These are phyloP conservation scores for Antechinus flavipes DNA, from an alignment of 2,113 vertebrate genomes.

Conservation along the genomic window DNA sequence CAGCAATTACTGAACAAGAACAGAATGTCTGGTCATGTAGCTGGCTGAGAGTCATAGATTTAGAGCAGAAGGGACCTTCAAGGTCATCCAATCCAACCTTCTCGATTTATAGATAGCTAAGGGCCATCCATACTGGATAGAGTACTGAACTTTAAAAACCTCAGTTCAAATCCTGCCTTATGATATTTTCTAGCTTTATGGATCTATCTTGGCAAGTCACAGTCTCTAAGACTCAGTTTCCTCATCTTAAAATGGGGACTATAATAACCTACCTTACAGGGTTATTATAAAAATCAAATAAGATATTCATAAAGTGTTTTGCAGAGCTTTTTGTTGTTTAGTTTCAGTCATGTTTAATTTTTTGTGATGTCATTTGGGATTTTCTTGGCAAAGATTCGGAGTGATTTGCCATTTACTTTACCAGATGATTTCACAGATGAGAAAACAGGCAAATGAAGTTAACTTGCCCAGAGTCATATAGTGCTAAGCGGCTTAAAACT, in stretches of 20 bases:
- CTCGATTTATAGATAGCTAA: not conserved
- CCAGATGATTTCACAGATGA: not conserved
- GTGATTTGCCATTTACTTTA: not conserved
- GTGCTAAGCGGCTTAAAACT: not conserved
- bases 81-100: not conserved
- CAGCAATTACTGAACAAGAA: not conserved
- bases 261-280: not conserved
- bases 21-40: not conserved
- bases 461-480: not conserved
- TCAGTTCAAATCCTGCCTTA: not conserved
- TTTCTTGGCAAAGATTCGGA: not conserved
- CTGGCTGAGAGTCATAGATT: not conserved
- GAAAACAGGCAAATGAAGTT: not conserved
- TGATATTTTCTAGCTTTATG: not conserved
- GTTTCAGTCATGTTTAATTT: not conserved
- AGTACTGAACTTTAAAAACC: not conserved
- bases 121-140: not conserved
- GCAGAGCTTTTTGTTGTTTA: not conserved
- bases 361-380: not conserved
- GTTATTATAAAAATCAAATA: not conserved
- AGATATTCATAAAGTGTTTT: not conserved
- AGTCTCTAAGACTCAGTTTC: not conserved
- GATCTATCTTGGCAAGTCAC: not conserved
- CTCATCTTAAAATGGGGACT: not conserved
- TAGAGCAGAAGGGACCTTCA: not conserved